phyloP scores from a whole-genome alignment of 2,113 vertebrate species.

The Oreamnos americanus region DNA sequence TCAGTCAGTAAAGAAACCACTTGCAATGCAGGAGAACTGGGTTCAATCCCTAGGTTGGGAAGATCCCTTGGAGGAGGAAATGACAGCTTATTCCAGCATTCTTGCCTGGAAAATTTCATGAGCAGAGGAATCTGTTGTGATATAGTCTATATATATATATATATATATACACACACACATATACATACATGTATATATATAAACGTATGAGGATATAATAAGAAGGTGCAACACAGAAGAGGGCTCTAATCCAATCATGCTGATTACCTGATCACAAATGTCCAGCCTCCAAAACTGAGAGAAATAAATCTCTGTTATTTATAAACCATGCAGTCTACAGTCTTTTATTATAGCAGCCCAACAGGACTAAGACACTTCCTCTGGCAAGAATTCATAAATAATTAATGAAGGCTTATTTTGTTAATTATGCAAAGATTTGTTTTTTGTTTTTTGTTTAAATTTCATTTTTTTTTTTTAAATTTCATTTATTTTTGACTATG shows the following conservation, averaged over 20 bases:
- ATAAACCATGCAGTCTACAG: neutral
- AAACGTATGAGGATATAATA: neutral
- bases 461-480: neutral
- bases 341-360: neutral
- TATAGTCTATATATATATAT: too few relatives aligned
- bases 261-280: neutral
- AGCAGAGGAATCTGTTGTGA: neutral
- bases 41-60: neutral
- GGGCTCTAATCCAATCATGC: neutral
- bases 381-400: neutral
- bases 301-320: neutral
- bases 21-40: neutral
- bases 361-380: neutral
- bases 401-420: neutral
- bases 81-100: neutral
- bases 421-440: neutral
- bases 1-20: neutral
- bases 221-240: neutral
- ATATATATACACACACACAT: neutral
- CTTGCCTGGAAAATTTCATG: neutral
- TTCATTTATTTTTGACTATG: neutral
- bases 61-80: neutral
- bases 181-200: neutral
- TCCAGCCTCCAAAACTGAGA: neutral
- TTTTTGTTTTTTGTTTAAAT: neutral